Percentiles rank a stretch among this genome's conserved stretches.
These are phyloP conservation scores for Archaeoteleia sp. DNA, from an alignment of 2,888 invertebrate genomes.

Conservation along the genomic window DNA sequence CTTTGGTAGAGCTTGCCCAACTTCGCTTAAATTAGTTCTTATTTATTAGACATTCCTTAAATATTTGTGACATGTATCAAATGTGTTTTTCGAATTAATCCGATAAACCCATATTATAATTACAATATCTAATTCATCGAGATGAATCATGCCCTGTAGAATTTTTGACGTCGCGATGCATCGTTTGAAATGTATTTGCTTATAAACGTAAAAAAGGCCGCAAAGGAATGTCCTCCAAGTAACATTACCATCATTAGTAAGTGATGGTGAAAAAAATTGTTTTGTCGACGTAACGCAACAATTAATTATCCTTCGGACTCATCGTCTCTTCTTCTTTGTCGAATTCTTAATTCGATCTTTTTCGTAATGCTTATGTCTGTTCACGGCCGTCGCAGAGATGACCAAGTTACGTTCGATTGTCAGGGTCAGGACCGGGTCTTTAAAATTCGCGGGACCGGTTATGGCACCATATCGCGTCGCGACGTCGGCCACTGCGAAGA, in stretches of 20 bases:
- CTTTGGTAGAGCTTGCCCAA: no score
- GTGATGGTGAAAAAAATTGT: constrained; percentile 8
- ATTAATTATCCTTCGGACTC: constrained; percentile 17
- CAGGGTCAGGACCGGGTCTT: constrained; percentile 55
- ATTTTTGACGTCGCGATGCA: no score
- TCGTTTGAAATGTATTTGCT: not conserved
- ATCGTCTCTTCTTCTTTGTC: constrained; percentile 6
- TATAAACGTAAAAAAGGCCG: not conserved
- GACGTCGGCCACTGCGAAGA: constrained; percentile 40
- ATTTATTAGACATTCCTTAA: no score
- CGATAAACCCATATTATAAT: no score
- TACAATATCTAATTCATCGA: no score
- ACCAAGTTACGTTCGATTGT: constrained; percentile 53
- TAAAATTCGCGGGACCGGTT: constrained; percentile 54
- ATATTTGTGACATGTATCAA: no score
- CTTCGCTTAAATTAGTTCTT: no score
- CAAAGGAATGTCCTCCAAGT: constrained; percentile 5
- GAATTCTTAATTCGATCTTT: constrained; percentile 36
- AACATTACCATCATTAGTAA: constrained; percentile 12
- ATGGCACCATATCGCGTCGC: constrained; percentile 44
- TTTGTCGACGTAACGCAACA: constrained; percentile 3
- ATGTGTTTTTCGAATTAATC: no score
- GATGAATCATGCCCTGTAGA: no score
- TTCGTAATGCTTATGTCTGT: constrained; percentile 27
- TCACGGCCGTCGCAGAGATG: constrained; percentile 37